phyloP scores from a whole-genome alignment of 92 coral and sea anemone species.

The Heteractis magnifica region DNA sequence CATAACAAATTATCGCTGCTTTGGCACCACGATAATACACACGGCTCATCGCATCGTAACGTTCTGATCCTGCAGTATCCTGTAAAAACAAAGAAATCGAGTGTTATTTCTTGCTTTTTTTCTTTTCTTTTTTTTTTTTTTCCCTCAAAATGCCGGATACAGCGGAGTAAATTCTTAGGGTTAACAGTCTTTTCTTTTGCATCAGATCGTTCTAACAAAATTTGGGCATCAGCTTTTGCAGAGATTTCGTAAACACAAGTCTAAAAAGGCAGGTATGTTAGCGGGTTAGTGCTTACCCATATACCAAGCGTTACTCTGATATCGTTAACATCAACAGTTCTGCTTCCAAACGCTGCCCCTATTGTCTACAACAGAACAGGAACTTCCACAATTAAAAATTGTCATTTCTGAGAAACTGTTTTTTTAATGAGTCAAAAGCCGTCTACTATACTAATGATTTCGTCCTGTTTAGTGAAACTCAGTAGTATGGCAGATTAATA shows the following conservation, averaged over 20 bases:
- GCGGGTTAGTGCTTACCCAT: slow-evolving; percentile 77
- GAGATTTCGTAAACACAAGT: too few relatives aligned
- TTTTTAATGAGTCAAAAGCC: too few relatives aligned
- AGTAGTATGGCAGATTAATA: too few relatives aligned
- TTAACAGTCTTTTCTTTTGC: too few relatives aligned
- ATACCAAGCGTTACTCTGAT: slow-evolving; percentile 85
- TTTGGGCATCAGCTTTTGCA: too few relatives aligned
- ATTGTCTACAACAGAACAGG: slow-evolving; percentile 60
- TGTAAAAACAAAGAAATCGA: neutral
- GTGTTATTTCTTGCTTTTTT: neutral
- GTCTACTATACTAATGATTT: too few relatives aligned
- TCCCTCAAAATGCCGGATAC: too few relatives aligned
- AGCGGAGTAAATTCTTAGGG: too few relatives aligned
- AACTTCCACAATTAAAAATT: neutral
- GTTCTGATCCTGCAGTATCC: slow-evolving; percentile 96
- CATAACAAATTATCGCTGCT: slow-evolving; percentile 94
- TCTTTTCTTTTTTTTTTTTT: too few relatives aligned
- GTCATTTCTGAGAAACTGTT: neutral
- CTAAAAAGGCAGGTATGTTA: neutral
- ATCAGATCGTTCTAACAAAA: too few relatives aligned
- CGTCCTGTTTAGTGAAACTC: too few relatives aligned
- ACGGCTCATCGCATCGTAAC: slow-evolving; percentile 94
- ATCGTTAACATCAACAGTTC: slow-evolving; percentile 69
- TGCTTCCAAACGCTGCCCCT: slow-evolving; percentile 98
- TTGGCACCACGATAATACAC: slow-evolving; percentile 96